Evolutionary conservation across 2,113 vertebrate species (phyloP).

Genomic region (Cryptomyrus ogoouensis): DNA sequence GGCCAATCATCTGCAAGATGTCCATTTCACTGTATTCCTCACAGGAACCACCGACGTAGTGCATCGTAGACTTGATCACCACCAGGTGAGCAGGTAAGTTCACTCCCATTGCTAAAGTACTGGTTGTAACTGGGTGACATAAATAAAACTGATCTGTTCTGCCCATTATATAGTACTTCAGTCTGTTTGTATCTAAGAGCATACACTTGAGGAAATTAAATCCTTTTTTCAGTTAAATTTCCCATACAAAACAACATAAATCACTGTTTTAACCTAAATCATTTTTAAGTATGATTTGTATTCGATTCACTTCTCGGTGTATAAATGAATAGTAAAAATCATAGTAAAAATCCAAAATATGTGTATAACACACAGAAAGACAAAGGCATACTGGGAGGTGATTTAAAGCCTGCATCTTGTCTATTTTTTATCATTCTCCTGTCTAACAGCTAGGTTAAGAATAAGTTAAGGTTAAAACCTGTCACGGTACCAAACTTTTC

Average conservation of each 20-base stretch:
- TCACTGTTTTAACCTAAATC: not conserved
- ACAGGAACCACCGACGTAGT: constrained; percentile 84
- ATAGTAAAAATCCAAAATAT: not conserved
- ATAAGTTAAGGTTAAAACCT: constrained; percentile 8
- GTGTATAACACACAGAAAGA: constrained; percentile 1
- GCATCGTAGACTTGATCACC: constrained; percentile 92
- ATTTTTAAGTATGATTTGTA: not conserved
- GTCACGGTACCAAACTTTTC: not conserved
- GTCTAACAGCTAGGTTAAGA: not conserved
- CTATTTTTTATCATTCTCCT: not conserved
- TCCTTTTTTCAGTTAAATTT: not conserved
- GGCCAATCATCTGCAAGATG: constrained; percentile 95
- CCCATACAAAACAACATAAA: constrained; percentile 21
- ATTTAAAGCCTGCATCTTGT: not conserved
- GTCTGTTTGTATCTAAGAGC: not conserved
- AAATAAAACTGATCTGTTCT: constrained; percentile 8
- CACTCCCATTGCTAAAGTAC: constrained; percentile 94
- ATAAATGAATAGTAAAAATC: not conserved
- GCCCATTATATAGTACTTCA: not conserved
- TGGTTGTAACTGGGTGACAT: constrained; percentile 81
- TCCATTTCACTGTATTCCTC: constrained; percentile 94
- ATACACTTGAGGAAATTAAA: not conserved
- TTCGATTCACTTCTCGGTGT: constrained; percentile 9
- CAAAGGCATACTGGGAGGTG: not conserved
- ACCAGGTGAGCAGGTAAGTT: constrained; percentile 96